Evolutionary conservation across 2,113 vertebrate species (phyloP).

Genomic region (Lepus americanus): DNA sequence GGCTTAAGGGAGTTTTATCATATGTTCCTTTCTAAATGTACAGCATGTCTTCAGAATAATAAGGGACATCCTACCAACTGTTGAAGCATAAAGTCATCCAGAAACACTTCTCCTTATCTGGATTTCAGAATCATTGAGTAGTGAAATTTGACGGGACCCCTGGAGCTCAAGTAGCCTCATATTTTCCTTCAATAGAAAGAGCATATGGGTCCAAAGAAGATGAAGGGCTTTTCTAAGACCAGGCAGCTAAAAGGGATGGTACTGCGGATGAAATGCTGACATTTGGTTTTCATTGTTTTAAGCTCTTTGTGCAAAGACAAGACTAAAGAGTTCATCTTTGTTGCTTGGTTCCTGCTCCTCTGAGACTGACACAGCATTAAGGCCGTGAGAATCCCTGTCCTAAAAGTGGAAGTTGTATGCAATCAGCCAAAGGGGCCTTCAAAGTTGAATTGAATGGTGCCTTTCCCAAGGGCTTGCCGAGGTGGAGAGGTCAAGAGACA

Average conservation of each 20-base stretch:
- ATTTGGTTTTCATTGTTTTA: neutral
- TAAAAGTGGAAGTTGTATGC: neutral
- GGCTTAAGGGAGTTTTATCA: neutral
- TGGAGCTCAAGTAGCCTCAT: neutral
- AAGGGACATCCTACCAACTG: neutral
- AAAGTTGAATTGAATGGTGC: neutral
- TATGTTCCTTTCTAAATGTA: conserved; percentile 32
- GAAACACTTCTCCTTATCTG: neutral
- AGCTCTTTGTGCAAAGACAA: neutral
- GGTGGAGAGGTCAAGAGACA: conserved; percentile 55
- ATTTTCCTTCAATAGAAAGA: neutral
- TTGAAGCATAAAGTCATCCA: neutral
- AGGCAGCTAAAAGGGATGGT: neutral
- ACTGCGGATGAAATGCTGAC: neutral
- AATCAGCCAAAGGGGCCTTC: neutral
- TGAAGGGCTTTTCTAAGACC: neutral
- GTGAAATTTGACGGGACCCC: neutral
- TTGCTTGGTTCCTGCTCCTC: neutral
- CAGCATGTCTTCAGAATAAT: conserved; percentile 1
- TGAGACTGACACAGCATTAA: neutral
- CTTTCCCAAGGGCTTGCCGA: conserved; percentile 57
- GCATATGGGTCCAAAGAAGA: fast-evolving
- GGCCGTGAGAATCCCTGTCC: neutral
- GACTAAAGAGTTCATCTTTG: neutral
- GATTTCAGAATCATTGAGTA: neutral